Conservation (phyloP, 2,888 invertebrate genomes). For the Cremastobaeus sp. region DNA sequence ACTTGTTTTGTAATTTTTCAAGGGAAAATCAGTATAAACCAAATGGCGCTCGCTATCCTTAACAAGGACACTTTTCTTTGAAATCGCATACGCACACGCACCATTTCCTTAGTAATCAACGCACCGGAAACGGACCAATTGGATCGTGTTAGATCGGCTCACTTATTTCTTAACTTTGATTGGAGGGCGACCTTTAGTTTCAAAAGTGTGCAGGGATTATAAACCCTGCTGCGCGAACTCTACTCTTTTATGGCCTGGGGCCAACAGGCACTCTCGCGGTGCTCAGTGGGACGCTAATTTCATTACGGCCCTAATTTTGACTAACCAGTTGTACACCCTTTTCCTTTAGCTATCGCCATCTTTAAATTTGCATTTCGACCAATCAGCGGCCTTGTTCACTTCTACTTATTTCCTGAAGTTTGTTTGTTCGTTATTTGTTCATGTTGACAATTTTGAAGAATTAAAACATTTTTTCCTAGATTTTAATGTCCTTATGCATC, state of each 20-base stretch:
- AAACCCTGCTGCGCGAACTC: constrained; percentile 66
- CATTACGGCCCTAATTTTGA: constrained; percentile 71
- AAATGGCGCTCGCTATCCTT: constrained; percentile 31
- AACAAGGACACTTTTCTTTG: constrained; percentile 4
- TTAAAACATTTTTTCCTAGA: too few species aligned
- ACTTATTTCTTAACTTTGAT: constrained; percentile 73
- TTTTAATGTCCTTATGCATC: too few species aligned
- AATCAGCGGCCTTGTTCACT: constrained; percentile 4
- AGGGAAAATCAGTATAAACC: too few species aligned
- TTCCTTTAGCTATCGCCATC: constrained; percentile 47
- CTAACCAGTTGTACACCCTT: constrained; percentile 54
- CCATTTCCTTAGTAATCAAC: constrained; percentile 76
- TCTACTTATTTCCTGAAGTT: not conserved
- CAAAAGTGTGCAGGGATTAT: constrained; percentile 14
- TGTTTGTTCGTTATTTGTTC: too few species aligned
- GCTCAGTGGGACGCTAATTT: constrained; percentile 69
- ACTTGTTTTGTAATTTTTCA: too few species aligned
- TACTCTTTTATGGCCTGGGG: constrained; percentile 54
- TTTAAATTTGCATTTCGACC: constrained; percentile 9
- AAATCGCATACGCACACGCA: constrained; percentile 65
- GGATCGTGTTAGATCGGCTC: constrained; percentile 65
- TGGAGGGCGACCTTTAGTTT: constrained; percentile 75
- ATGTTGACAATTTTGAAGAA: not conserved
- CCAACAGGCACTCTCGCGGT: constrained; percentile 24
- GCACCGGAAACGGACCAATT: constrained; percentile 77